Conservation (phyloP, 2,797 vertebrate genomes). For the Sparidentex hasta region DNA sequence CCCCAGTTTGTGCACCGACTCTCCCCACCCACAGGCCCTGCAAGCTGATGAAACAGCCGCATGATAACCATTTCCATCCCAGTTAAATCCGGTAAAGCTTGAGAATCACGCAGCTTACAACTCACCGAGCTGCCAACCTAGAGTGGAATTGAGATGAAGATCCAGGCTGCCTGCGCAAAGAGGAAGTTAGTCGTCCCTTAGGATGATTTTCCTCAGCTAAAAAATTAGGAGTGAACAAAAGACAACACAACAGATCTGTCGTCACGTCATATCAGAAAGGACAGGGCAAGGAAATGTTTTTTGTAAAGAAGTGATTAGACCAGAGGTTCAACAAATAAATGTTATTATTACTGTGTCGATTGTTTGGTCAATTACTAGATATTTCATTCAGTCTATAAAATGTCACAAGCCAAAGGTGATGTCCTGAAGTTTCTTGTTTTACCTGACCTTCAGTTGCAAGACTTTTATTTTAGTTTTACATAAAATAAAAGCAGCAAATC, state of each 20-base stretch:
- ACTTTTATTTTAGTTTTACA: not conserved
- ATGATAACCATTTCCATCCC: conserved; percentile 69
- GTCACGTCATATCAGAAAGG: conserved; percentile 17
- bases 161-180: conserved; percentile 43
- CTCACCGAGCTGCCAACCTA: conserved; percentile 45
- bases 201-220: conserved; percentile 45
- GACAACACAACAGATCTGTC: conserved; percentile 26
- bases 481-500: not conserved
- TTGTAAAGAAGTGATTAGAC: not conserved
- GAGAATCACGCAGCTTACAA: conserved; percentile 48
- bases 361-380: not conserved
- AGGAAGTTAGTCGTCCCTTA: conserved; percentile 50
- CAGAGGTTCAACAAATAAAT: not conserved
- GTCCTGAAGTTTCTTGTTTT: not conserved
- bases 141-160: conserved; percentile 53
- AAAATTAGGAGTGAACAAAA: conserved; percentile 21
- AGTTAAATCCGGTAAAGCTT: conserved; percentile 62
- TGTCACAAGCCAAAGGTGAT: not conserved
- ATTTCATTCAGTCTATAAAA: too few relatives aligned
- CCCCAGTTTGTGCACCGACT: conserved; percentile 48
- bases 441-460: not conserved
- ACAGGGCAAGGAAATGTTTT: not conserved
- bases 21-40: conserved; percentile 38
- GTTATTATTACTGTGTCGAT: not conserved
- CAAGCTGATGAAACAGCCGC: conserved; percentile 61